Base-by-base conservation (phyloP, 2,797 vertebrate species). In the Micrastur ruficollis region DNA sequence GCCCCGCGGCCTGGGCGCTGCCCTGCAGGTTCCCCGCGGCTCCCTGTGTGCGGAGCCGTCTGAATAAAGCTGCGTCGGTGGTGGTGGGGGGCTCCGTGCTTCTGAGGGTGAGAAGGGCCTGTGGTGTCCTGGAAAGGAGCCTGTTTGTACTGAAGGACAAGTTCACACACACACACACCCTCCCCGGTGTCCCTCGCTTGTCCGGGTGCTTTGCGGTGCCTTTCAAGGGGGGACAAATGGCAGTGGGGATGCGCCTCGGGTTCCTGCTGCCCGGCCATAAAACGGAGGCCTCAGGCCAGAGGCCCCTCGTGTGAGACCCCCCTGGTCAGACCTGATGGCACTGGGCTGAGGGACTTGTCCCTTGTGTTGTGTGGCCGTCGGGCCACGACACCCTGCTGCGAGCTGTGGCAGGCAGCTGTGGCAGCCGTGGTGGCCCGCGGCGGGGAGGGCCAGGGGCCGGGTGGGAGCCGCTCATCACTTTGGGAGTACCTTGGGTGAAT, bases 111-210 rank as follows among this genome's bases (percentile, higher is more conserved):
- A 19, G 34, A 53, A 11, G 42, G 17, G 34, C 16, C 40, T 4
- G 18, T 11, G 58, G 5, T 27, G 46, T 0, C 14, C 32, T 26
- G 46, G 36, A 14, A 34, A n/a, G 6, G 26, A 19, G 13, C 22
- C 6, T 7, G 21, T 36, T 71, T 27, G 3, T 40, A 12, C 11
- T 11, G 38, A 12, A 18, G 46, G 59, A 44, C 56, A 52, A 12
- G 12, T 1, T 10, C 52, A 9, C 1, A 4, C 12, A 14, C 44
- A 6, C 67, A 1, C 52, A 5, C 52, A 1, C 15, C 1, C 40
- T 14, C 7, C 12, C 12, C 27, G 2, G 5, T 5, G 52, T 12
- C 40, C 22, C 23, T 42, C 34, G 0, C 22, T 36, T 40, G 7
- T 5, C 22, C 21, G 12, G 5, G 11, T 17, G 38, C 42, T 46